Percentiles rank a stretch among this genome's conserved stretches.
phyloP scores from a whole-genome alignment of 2,113 vertebrate genomes.

The Rhinoderma darwinii region DNA sequence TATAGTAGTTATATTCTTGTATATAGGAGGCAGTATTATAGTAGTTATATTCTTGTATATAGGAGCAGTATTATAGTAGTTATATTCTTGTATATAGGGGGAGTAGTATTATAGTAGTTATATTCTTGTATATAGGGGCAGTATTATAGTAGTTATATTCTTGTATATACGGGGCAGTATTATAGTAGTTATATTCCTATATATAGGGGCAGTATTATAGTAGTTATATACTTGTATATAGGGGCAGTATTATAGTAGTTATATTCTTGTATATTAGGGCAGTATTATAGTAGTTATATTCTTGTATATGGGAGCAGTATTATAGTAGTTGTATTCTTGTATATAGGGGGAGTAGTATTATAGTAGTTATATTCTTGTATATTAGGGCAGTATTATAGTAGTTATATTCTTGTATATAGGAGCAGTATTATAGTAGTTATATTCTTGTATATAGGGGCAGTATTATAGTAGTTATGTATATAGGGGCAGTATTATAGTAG shows the following conservation, averaged over 20 bases:
- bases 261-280: no score
- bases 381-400: background rate
- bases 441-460: no score
- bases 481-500: no score
- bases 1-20: background rate
- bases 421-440: conserved; percentile 1
- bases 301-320: background rate
- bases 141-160: no score
- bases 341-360: background rate
- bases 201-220: no score
- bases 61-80: background rate
- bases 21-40: background rate
- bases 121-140: background rate
- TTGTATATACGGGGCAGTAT: no score
- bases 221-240: no score
- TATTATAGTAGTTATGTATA: no score
- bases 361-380: background rate
- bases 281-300: conserved; percentile 25
- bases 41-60: background rate
- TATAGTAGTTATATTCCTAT: no score
- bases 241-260: no score
- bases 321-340: conserved; percentile 17
- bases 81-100: background rate
- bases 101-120: background rate
- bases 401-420: background rate